Base-by-base conservation (phyloP, 2,888 invertebrate genomes). In the Tetramorium bicarinatum region DNA sequence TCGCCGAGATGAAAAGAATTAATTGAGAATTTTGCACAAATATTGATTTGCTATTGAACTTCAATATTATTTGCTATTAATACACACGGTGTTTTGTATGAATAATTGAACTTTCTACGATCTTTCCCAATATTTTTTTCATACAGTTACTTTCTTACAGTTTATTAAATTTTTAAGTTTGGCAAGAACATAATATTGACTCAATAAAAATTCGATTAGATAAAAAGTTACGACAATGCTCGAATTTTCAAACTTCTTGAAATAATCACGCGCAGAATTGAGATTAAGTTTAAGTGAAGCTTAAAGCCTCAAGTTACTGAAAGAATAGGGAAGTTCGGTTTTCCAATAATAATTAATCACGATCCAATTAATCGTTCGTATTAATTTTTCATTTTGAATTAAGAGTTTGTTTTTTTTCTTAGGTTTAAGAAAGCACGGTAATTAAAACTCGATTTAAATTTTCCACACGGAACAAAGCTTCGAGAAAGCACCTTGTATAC, bases 371-470 rank as follows among this genome's bases (percentile, higher is more conserved):
- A 67, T 25, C 38, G 67, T 47, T 29, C 3, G 15, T 15, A 18
- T 44, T 44, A 29, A 67, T 47, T 47, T 18, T 67, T 25, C 0
- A 47, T 47, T 41, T 64, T 64, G 9, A 67, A 47, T 47, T 2
- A 18, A 13, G n/a, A 66, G 18, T 8, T 25, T 25, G 7, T 62
- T 34, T 34, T 69, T n/a, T 29, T 69, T 13, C 3, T 44, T 9
- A 6, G 0, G 2, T 6, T 3, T 7, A 15, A 18, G 9, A 25
- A 38, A 25, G 2, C 7, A 18, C 38, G 38, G 7, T 21, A 49
- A 38, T 71, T 71, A 71, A 71, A 52, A 18, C 38, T 54, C 8
- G 52, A 72, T 29, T 59, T 25, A 25, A 59, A 74, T 67, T 74
- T 56, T 41, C 41, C 7, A 4, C 15, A 18, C 13, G 9, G 3